phyloP scores from a whole-genome alignment of 2,797 vertebrate species.

The Morus bassanus region DNA sequence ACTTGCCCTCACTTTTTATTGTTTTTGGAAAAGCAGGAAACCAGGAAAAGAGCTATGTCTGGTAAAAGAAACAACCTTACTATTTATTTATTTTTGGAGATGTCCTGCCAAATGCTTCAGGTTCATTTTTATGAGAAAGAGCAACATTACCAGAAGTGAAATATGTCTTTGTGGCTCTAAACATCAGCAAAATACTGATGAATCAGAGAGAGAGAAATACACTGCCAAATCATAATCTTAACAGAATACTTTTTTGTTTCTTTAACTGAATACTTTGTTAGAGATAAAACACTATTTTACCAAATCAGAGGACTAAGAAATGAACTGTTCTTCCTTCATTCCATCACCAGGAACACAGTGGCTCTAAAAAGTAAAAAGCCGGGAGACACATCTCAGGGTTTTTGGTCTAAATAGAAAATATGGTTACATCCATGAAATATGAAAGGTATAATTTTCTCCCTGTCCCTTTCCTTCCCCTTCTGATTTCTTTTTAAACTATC shows the following conservation, averaged over 20 bases:
- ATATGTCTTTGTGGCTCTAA: background rate
- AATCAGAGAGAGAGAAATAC: background rate
- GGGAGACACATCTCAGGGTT: background rate
- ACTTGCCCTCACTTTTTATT: background rate
- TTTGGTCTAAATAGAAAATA: background rate
- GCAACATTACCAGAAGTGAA: background rate
- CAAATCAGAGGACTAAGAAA: background rate
- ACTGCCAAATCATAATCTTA: background rate
- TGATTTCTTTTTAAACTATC: background rate
- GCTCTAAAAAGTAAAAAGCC: background rate
- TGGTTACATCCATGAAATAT: background rate
- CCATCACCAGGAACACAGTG: background rate
- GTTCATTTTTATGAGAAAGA: background rate
- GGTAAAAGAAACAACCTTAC: background rate
- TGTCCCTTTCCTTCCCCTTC: background rate
- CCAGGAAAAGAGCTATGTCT: background rate
- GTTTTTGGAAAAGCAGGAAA: background rate
- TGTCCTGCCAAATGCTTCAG: background rate
- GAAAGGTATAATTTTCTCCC: background rate
- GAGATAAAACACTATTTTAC: background rate
- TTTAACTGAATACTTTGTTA: background rate
- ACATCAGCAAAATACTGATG: conserved; percentile 21
- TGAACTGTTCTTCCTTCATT: background rate
- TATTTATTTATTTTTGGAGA: background rate
- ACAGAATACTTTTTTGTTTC: background rate